phyloP scores from a whole-genome alignment of 2,888 invertebrate species.

The Cephus nigrinus region DNA sequence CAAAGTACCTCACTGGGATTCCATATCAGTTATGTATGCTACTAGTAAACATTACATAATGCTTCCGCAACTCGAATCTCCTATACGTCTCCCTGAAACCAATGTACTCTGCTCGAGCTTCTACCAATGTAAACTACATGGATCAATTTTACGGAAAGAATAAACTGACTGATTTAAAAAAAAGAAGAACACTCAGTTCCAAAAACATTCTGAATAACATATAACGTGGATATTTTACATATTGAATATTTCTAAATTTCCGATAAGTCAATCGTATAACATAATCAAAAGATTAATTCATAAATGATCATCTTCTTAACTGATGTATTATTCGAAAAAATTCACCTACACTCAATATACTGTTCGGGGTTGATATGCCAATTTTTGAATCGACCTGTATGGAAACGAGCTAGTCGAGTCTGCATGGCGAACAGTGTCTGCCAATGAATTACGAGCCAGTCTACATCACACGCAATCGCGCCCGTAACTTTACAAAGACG shows the following conservation, averaged over 20 bases:
- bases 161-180: not conserved
- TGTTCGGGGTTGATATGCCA: not conserved
- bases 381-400: not conserved
- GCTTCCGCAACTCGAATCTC: not conserved
- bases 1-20: not conserved
- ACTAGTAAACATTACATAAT: not conserved
- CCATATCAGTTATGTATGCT: not conserved
- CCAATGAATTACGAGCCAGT: slow-evolving; percentile 54
- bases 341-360: not conserved
- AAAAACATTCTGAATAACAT: not conserved
- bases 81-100: not conserved
- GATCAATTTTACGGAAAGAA: not conserved
- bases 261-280: not conserved
- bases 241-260: not conserved
- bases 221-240: not conserved
- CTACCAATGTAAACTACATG: not conserved
- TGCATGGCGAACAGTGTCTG: slow-evolving; percentile 27
- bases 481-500: slow-evolving; percentile 51
- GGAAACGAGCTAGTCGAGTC: not conserved
- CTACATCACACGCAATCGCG: slow-evolving; percentile 50
- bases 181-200: not conserved
- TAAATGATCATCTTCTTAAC: not conserved
- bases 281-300: not conserved
- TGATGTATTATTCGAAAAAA: not conserved
- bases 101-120: not conserved